A percentile compares a stretch with the other conserved stretches of the same genome.
phyloP scores from a whole-genome alignment of 2,113 vertebrate species.

The Carassius carassius region DNA sequence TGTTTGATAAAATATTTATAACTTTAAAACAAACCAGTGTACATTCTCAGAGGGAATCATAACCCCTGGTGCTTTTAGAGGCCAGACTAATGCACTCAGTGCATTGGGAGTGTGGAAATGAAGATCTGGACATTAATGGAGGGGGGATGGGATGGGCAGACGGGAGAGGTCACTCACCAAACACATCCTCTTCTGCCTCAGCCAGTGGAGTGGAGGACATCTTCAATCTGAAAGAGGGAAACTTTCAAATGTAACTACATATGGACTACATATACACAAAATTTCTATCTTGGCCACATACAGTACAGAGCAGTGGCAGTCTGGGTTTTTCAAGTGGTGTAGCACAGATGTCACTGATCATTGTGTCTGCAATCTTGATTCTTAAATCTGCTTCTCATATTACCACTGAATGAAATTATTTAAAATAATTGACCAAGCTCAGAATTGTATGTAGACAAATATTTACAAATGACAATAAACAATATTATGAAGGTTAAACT shows the following conservation, averaged over 20 bases:
- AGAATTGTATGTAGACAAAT: neutral
- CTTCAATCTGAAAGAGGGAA: conserved; percentile 4
- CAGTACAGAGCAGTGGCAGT: neutral
- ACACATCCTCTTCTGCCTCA: conserved; percentile 54
- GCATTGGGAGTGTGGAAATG: conserved; percentile 43
- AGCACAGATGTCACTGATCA: neutral
- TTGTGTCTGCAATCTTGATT: neutral
- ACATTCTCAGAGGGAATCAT: neutral
- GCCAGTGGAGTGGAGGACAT: conserved; percentile 52
- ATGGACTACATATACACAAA: too few species aligned
- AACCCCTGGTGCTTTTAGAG: conserved; percentile 9
- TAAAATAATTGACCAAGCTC: neutral
- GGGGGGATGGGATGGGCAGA: conserved; percentile 33
- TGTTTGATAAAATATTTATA: conserved; percentile 12
- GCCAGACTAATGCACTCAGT: conserved; percentile 32
- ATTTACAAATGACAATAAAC: too few species aligned
- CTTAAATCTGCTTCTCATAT: neutral
- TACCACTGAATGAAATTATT: neutral
- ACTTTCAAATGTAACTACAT: neutral
- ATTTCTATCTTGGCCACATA: neutral
- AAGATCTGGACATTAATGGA: conserved; percentile 50
- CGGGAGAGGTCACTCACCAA: conserved; percentile 55
- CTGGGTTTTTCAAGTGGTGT: neutral
- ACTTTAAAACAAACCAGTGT: conserved; percentile 7
- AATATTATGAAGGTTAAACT: too few species aligned